Conservation (phyloP, 1,140 invertebrate genomes). For the Trachymyrmex septentrionalis region DNA sequence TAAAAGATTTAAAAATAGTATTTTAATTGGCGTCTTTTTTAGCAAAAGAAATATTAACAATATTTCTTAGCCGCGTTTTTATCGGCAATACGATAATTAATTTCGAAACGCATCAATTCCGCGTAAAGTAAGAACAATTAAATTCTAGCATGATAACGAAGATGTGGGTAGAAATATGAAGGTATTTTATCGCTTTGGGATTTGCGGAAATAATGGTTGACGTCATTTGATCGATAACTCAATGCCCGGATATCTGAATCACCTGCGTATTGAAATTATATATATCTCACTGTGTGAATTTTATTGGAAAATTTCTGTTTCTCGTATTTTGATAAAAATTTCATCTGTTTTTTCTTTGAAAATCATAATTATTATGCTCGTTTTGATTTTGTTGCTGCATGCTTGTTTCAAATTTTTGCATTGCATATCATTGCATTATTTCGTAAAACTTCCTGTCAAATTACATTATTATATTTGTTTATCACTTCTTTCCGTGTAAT, state of each 20-base stretch:
- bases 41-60: neutral
- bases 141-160: slow-evolving; percentile 35
- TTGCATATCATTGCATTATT: neutral
- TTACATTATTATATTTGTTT: neutral
- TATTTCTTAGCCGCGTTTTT: neutral
- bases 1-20: neutral
- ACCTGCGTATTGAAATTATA: neutral
- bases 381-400: neutral
- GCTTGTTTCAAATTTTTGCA: neutral
- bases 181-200: slow-evolving; percentile 24
- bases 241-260: slow-evolving; percentile 31
- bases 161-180: slow-evolving; percentile 26
- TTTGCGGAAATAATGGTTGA: slow-evolving; percentile 19
- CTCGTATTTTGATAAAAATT: slow-evolving; percentile 36
- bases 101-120: neutral
- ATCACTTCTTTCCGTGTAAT: neutral
- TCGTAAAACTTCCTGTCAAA: neutral
- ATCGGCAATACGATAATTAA: neutral
- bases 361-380: neutral
- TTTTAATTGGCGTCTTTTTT: neutral
- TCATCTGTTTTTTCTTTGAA: neutral
- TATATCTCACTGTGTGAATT: neutral
- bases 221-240: slow-evolving; percentile 52
- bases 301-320: slow-evolving; percentile 19
- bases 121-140: slow-evolving; percentile 26